Evolutionary conservation across 2,797 vertebrate species (phyloP), one percentile per base, ranked within the genome.

Genomic region (Arnoldichthys spilopterus): DNA sequence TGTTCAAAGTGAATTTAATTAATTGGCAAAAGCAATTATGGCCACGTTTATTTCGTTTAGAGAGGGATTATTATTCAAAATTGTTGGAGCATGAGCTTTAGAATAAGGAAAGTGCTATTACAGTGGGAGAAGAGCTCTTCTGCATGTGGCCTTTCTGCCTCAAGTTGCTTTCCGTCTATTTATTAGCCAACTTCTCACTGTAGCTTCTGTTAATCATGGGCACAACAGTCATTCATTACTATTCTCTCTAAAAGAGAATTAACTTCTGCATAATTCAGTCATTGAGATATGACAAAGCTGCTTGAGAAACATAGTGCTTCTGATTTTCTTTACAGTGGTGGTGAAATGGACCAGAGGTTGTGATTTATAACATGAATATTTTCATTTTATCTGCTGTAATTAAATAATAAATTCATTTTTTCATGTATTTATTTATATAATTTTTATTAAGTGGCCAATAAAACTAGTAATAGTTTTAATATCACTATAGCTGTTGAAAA

Each of bases 21-120:
- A 84, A 90, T 90, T 91, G 86, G 81, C 76, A 11, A 26, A 77
- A 83, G 82, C 87, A 90, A 90, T 92, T 89, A 89, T 78, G 64
- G 81, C 69, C 58, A 81, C 67, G 83, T 90, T 90, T 89, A 82
- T 89, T 90, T 90, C 85, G 83, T 87, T 83, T 86, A 77, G 83
- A 87, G 71, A 45, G 43, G 77, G 63, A 83, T 81, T 77, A 84
- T 89, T 89, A 87, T 85, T 89, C 86, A 82, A 81, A 89, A 88
- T 86, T 83, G 85, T 91, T 91, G 86, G 88, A 79, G 79, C 82
- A 74, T 73, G 18, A 78, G 74, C 64, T 47, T 66, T 56, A 51
- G 56, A 70, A 76, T 72, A 43, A 47, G 49, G 76, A 16, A 6
- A 51, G 75, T 61, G n/a, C 74, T 58, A 18, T 81, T 71, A 45